Percentiles rank a stretch among this genome's conserved stretches.
Evolutionary conservation across 2,888 invertebrate genomes (phyloP).

Genomic region (Aphrophora alni): DNA sequence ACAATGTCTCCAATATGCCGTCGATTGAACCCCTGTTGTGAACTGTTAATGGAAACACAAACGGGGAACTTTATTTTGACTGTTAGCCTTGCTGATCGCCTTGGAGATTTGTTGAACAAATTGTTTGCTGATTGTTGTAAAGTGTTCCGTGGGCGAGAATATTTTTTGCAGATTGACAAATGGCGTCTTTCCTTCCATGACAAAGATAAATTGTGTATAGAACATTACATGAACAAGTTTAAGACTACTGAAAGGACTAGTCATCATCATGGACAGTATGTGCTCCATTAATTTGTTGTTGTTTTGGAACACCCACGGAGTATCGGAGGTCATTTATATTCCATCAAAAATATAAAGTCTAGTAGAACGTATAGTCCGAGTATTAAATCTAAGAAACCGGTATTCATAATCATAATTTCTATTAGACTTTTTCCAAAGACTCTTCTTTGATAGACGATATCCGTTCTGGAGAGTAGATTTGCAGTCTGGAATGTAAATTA

Average conservation of each 20-base stretch:
- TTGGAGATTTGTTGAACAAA: not conserved
- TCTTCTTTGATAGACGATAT: too few relatives aligned
- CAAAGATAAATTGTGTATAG: not conserved
- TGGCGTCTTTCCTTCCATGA: not conserved
- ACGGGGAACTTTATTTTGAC: not conserved
- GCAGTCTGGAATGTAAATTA: too few relatives aligned
- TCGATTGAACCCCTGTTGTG: too few relatives aligned
- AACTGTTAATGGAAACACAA: not conserved
- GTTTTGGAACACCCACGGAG: not conserved
- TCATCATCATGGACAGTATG: not conserved
- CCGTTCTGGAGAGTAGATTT: too few relatives aligned
- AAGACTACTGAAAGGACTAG: not conserved
- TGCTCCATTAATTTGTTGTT: not conserved
- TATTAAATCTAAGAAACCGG: too few relatives aligned
- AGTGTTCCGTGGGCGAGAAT: not conserved
- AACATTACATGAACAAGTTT: not conserved
- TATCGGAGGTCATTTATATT: not conserved
- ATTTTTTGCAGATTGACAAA: not conserved
- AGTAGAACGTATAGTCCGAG: too few relatives aligned
- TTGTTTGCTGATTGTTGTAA: not conserved
- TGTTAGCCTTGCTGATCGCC: not conserved
- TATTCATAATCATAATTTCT: too few relatives aligned
- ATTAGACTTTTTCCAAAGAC: too few relatives aligned
- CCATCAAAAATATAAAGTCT: too few relatives aligned
- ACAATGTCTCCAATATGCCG: too few relatives aligned